A percentile compares a stretch with the other conserved stretches of the same genome.
These are phyloP conservation scores for Gortyna flavago DNA, from an alignment of 2,888 invertebrate genomes.

Conservation along the genomic window DNA sequence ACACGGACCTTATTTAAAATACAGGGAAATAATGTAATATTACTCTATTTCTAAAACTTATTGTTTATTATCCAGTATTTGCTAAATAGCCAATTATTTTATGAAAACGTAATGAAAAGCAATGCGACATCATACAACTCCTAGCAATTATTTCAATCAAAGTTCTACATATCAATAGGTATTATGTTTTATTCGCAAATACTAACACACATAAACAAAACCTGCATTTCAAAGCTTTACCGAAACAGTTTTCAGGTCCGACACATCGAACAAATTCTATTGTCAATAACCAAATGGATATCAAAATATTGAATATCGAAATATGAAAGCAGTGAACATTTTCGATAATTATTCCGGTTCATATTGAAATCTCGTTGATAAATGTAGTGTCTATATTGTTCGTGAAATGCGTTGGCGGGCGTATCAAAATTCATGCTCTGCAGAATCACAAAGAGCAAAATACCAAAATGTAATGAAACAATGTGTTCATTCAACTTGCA, in stretches of 20 bases:
- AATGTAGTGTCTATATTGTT: conserved; percentile 31
- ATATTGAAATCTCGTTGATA: conserved; percentile 30
- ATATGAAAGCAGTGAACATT: conserved; percentile 18
- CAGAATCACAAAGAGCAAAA: conserved; percentile 28
- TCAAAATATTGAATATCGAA: conserved; percentile 34
- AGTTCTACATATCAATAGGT: neutral
- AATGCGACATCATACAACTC: neutral
- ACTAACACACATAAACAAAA: neutral
- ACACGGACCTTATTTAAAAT: neutral
- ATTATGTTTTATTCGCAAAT: neutral
- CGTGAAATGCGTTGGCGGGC: conserved; percentile 4
- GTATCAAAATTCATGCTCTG: conserved; percentile 33
- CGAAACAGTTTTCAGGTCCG: conserved; percentile 1
- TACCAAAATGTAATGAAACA: conserved; percentile 18
- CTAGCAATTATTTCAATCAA: neutral
- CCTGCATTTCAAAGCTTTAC: neutral
- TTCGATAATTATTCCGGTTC: conserved; percentile 38
- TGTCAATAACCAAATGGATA: conserved; percentile 7
- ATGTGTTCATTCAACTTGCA: neutral
- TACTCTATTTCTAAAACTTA: neutral
- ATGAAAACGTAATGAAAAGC: neutral
- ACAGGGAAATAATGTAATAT: neutral
- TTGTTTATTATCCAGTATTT: neutral
- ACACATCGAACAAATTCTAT: neutral
- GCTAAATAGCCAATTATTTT: neutral